These are phyloP conservation scores for Melierax canorus DNA, from an alignment of 2,113 vertebrate genomes.

Conservation along the genomic window DNA sequence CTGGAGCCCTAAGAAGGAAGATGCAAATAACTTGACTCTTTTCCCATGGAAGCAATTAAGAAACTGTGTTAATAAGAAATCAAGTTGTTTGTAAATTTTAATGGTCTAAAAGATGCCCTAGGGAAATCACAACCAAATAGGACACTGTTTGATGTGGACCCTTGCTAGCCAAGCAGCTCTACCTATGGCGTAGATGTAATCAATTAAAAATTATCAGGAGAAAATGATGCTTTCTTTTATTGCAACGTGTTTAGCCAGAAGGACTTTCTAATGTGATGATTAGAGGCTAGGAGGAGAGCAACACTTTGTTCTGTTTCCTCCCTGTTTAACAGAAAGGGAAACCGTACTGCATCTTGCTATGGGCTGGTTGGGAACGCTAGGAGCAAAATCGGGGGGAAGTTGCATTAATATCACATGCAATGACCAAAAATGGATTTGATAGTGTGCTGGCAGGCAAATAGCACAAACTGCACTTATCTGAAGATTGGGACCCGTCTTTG, in stretches of 20 bases:
- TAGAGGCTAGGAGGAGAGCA: neutral
- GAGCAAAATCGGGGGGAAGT: neutral
- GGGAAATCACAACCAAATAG: conserved; percentile 59
- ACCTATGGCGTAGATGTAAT: conserved; percentile 37
- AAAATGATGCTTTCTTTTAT: neutral
- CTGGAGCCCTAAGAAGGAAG: conserved; percentile 39
- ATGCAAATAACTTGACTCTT: conserved; percentile 62
- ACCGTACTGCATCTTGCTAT: neutral
- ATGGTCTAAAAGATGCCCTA: conserved; percentile 56
- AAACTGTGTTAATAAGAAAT: conserved; percentile 67
- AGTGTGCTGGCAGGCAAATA: neutral
- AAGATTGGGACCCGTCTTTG: fast-evolving
- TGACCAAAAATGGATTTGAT: neutral
- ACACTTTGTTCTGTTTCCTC: neutral
- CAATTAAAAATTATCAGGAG: conserved; percentile 45
- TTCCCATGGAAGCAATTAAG: conserved; percentile 72
- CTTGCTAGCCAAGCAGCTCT: neutral
- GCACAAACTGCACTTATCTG: fast-evolving
- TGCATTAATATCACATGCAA: fast-evolving
- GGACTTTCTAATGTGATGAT: neutral
- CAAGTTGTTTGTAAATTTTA: conserved; percentile 61
- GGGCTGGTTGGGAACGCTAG: neutral
- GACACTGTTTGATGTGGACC: neutral
- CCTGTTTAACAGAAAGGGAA: neutral
- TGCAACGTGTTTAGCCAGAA: neutral